Conservation (phyloP, 23 tunicate genomes). For the Clavelina lepadiformis region DNA sequence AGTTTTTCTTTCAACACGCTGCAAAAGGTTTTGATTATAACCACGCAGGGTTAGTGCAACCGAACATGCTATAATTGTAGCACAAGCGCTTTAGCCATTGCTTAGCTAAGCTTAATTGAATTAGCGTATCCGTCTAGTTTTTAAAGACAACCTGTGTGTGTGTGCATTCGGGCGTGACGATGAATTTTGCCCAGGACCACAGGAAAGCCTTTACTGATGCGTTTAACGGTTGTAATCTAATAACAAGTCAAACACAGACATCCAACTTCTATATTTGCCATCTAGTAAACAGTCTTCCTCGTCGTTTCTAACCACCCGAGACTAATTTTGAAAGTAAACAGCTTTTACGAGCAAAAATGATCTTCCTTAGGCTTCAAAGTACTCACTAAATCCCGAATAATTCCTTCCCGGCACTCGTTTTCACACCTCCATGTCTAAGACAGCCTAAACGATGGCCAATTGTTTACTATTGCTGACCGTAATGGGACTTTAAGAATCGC, state of each 20-base stretch:
- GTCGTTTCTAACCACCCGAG: conserved; percentile 2
- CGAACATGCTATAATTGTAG: too few relatives aligned
- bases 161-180: too few relatives aligned
- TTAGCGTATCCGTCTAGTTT: conserved; percentile 28
- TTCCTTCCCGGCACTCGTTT: conserved; percentile 6
- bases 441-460: too few relatives aligned
- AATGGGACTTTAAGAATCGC: too few relatives aligned
- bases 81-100: too few relatives aligned
- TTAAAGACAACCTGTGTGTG: too few relatives aligned
- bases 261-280: conserved; percentile 2
- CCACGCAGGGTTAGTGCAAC: too few relatives aligned
- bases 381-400: neutral
- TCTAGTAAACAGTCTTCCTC: conserved; percentile 3
- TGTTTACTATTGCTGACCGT: too few relatives aligned
- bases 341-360: neutral
- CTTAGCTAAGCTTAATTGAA: conserved; percentile 22
- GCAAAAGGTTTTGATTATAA: too few relatives aligned
- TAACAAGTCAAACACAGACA: conserved; percentile 9
- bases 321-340: conserved; percentile 26
- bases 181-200: too few relatives aligned
- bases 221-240: conserved; percentile 23
- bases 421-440: conserved; percentile 7
- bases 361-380: conserved; percentile 10
- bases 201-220: too few relatives aligned
- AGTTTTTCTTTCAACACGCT: too few relatives aligned